phyloP scores from a whole-genome alignment of 2,113 vertebrate species.

The Corapipo altera region DNA sequence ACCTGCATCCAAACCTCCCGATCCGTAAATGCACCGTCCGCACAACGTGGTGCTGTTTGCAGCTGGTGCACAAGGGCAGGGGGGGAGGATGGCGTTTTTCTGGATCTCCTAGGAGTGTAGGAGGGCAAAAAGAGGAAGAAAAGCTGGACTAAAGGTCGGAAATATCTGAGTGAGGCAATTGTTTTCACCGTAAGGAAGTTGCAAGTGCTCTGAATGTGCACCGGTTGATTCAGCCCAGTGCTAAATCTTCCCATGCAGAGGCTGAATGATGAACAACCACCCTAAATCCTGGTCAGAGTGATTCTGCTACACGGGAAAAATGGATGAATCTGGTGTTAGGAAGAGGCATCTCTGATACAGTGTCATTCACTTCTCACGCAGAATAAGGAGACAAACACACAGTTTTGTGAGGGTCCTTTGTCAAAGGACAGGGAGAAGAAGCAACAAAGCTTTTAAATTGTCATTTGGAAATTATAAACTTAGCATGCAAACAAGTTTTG shows the following conservation, averaged over 20 bases:
- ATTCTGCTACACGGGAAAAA: background rate
- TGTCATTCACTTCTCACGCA: background rate
- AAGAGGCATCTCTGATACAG: background rate
- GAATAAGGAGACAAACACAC: background rate
- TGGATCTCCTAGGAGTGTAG: background rate
- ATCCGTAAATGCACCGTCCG: background rate
- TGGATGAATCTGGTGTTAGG: background rate
- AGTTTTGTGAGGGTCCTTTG: background rate
- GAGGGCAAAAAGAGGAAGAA: background rate
- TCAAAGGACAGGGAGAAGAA: background rate
- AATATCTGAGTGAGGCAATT: background rate
- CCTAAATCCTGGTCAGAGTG: background rate
- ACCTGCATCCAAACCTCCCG: conserved; percentile 33
- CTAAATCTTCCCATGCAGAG: background rate
- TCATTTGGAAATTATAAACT: background rate
- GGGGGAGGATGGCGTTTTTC: background rate
- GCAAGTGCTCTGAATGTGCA: background rate
- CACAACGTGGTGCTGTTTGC: background rate
- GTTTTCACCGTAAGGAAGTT: background rate
- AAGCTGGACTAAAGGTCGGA: background rate
- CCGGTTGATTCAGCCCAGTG: background rate
- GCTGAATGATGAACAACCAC: background rate
- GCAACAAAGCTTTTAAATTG: background rate
- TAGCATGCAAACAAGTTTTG: background rate
- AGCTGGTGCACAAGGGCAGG: background rate